Evolutionary conservation across 1,140 invertebrate genomes (phyloP), one percentile per base, ranked within the genome.

Genomic region (Galleria mellonella): DNA sequence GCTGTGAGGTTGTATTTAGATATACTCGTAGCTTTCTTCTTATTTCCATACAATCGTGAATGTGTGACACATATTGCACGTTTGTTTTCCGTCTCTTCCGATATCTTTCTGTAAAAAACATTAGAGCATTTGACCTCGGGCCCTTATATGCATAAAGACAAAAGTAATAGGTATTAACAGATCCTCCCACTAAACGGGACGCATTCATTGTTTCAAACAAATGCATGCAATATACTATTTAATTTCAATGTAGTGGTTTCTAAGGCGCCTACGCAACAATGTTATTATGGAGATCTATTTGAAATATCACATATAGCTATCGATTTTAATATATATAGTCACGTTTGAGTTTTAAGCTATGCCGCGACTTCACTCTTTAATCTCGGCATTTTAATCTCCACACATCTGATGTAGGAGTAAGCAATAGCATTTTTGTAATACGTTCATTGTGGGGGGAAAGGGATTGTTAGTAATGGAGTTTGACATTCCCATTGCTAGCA

Each of bases 171-270:
- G 58, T 52, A 56, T 51, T 46, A 55, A 51, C 37, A 41, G 53
- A 47, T 42, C 66, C 73, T 60, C 75, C 78, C 73, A 83, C 72
- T 60, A 51, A 68, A 64, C 55, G 49, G 61, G 66, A 62, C 50
- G 51, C 47, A 23, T 23, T 77, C 66, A 81, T 81, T 81, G 73
- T 81, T 68, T 72, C 55, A 64, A 62, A 45, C 46, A 35, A 17
- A n/a, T 17, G 9, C 10, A 35, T 47, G 44, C 44, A 51, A 51
- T 47, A 45, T 61, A 58, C 55, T 63, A 67, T 64, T 72, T 64
- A 59, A 76, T 79, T 76, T 72, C 62, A 76, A 76, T 77, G 58
- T 75, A 75, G 75, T 70, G 60, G 51, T 57, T 54, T n/a, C 15
- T 15, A 32, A 35, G 12, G 9, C 38, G 38, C 38, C 38, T 30